A percentile compares a stretch with the other conserved stretches of the same genome.
Evolutionary conservation across 2,797 vertebrate genomes (phyloP).

Genomic region (Karalla daura): DNA sequence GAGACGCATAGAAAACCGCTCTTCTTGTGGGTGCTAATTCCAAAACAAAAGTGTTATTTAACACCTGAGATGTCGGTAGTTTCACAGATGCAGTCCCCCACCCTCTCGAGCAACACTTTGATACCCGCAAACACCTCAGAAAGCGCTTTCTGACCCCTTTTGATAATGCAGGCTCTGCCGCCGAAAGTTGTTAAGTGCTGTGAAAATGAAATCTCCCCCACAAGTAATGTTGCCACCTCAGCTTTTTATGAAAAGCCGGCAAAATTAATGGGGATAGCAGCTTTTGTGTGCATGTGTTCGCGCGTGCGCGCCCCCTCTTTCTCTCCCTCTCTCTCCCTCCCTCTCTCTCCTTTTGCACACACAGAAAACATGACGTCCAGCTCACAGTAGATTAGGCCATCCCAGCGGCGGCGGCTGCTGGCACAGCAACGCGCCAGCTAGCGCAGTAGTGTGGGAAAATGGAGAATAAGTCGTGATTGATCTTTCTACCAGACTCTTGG

Average conservation of each 20-base stretch:
- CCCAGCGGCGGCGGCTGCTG: slow-evolving; percentile 36
- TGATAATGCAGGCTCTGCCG: slow-evolving; percentile 29
- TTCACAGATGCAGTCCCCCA: slow-evolving; percentile 25
- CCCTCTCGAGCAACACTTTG: slow-evolving; percentile 37
- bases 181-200: slow-evolving; percentile 47
- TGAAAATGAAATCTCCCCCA: slow-evolving; percentile 35
- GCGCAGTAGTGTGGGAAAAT: slow-evolving; percentile 53
- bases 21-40: slow-evolving; percentile 27
- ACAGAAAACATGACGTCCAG: slow-evolving; percentile 24
- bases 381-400: slow-evolving; percentile 44
- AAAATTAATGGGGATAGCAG: slow-evolving; percentile 31
- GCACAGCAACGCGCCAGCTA: slow-evolving; percentile 36
- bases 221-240: slow-evolving; percentile 39
- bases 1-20: slow-evolving; percentile 7
- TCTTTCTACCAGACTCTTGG: slow-evolving; percentile 60
- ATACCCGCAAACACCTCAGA: slow-evolving; percentile 39
- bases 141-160: slow-evolving; percentile 25
- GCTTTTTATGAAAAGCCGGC: slow-evolving; percentile 21
- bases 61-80: slow-evolving; percentile 27
- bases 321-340: not conserved
- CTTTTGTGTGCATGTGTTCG: not conserved
- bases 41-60: slow-evolving; percentile 22
- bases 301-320: not conserved
- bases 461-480: slow-evolving; percentile 58
- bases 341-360: slow-evolving; percentile 15